Conservation (phyloP, 1,140 invertebrate species). For the Lasioglossum albipes region DNA sequence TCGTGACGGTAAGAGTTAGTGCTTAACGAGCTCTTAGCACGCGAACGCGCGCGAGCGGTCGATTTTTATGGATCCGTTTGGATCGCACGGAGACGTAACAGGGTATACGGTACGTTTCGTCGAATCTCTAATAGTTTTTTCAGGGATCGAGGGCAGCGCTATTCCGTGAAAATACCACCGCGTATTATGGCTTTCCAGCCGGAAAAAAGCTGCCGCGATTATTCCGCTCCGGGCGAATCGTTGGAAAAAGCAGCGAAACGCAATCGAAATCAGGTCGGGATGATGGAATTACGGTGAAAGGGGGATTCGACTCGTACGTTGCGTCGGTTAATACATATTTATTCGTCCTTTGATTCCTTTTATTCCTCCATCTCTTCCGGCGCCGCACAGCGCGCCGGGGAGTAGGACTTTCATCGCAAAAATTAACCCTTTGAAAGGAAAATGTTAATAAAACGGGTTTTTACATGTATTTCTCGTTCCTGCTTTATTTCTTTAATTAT, state of each 20-base stretch:
- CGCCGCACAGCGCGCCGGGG: too few relatives aligned
- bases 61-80: not conserved
- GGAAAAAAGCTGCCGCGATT: not conserved
- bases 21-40: not conserved
- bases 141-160: not conserved
- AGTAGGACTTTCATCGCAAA: too few relatives aligned
- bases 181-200: not conserved
- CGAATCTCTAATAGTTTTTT: not conserved
- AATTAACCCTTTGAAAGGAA: too few relatives aligned
- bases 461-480: too few relatives aligned
- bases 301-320: not conserved
- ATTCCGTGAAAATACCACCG: not conserved
- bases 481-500: too few relatives aligned
- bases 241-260: conserved; percentile 5
- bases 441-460: too few relatives aligned
- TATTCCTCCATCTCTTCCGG: not conserved
- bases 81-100: not conserved
- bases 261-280: conserved; percentile 27
- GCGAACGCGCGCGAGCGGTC: not conserved
- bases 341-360: conserved; percentile 20
- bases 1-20: too few relatives aligned
- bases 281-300: conserved; percentile 28
- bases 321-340: conserved; percentile 35
- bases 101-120: not conserved
- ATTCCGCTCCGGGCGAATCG: not conserved